Percentiles rank a stretch among this genome's conserved stretches.
Conservation (phyloP, 2,888 invertebrate species). For the Chironomus tentans region DNA sequence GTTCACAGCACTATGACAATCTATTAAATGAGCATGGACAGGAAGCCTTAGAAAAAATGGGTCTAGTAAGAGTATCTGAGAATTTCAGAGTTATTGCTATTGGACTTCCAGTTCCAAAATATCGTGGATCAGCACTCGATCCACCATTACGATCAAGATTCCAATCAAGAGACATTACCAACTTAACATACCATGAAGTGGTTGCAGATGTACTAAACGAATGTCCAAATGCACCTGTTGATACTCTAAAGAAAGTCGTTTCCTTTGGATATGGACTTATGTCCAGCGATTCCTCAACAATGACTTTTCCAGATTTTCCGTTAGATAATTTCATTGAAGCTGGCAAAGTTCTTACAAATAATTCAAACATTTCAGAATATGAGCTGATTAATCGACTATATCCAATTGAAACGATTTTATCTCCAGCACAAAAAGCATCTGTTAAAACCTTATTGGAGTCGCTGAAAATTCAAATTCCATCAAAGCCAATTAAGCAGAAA, state of each 20-base stretch:
- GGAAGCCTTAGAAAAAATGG: slow-evolving; percentile 73
- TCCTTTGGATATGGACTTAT: slow-evolving; percentile 72
- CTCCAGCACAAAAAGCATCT: slow-evolving; percentile 63
- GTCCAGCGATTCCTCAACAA: slow-evolving; percentile 52
- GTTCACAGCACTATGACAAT: slow-evolving; percentile 82
- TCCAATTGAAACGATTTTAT: slow-evolving; percentile 70
- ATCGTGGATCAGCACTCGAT: slow-evolving; percentile 87
- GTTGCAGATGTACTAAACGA: slow-evolving; percentile 43
- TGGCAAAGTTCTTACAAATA: slow-evolving; percentile 44
- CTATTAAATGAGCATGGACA: slow-evolving; percentile 68
- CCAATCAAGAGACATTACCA: slow-evolving; percentile 77
- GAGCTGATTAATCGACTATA: slow-evolving; percentile 69
- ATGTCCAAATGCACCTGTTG: slow-evolving; percentile 47
- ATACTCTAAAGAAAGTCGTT: slow-evolving; percentile 43
- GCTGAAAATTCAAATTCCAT: slow-evolving; percentile 44
- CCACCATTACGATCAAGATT: slow-evolving; percentile 91
- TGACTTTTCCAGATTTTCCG: slow-evolving; percentile 78
- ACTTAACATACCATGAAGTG: slow-evolving; percentile 44
- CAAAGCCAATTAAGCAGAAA: slow-evolving; percentile 28
- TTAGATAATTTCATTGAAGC: slow-evolving; percentile 64
- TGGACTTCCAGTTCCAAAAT: slow-evolving; percentile 82
- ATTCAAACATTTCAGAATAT: slow-evolving; percentile 55
- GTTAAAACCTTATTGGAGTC: slow-evolving; percentile 62
- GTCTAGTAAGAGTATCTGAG: slow-evolving; percentile 84
- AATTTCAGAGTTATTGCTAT: slow-evolving; percentile 87